Percentiles rank a stretch among this genome's conserved stretches.
Conservation (phyloP, 2,888 invertebrate species). For the Cheiracanthium punctorium region DNA sequence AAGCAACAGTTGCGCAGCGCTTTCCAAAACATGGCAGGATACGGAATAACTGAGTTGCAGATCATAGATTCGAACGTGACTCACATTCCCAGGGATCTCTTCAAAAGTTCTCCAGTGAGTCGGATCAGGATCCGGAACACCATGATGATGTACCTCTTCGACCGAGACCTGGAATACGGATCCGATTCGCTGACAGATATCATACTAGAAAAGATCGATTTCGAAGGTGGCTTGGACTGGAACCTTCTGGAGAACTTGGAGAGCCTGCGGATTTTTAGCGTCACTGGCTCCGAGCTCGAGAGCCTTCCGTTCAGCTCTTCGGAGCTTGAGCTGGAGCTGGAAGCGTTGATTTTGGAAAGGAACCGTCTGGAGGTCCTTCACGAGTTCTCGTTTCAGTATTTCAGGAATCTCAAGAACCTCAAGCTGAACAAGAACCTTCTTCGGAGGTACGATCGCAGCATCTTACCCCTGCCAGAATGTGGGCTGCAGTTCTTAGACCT, state of each 20-base stretch:
- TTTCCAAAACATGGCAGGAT: not conserved
- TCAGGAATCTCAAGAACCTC: not conserved
- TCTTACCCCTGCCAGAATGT: conserved; percentile 3
- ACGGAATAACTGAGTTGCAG: not conserved
- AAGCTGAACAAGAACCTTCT: not conserved
- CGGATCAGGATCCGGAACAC: not conserved
- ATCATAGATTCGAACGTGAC: conserved; percentile 2
- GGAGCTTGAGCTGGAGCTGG: conserved; percentile 1
- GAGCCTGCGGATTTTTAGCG: not conserved
- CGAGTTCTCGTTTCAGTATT: conserved; percentile 1
- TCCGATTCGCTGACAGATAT: not conserved
- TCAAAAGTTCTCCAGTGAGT: not conserved
- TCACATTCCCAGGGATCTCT: not conserved
- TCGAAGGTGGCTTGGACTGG: conserved; percentile 2
- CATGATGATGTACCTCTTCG: conserved; percentile 14
- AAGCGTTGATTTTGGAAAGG: not conserved
- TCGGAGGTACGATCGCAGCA: not conserved
- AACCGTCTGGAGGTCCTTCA: not conserved
- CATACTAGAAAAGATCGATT: not conserved
- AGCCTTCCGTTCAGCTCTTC: not conserved
- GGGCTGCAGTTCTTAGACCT: conserved; percentile 13
- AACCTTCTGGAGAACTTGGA: not conserved
- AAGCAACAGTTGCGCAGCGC: not conserved
- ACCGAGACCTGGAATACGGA: not conserved
- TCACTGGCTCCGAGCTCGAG: not conserved